A percentile compares a stretch with the other conserved stretches of the same genome.
Evolutionary conservation across 2,888 invertebrate genomes (phyloP).

Genomic region (Synanthedon tipuliformis): DNA sequence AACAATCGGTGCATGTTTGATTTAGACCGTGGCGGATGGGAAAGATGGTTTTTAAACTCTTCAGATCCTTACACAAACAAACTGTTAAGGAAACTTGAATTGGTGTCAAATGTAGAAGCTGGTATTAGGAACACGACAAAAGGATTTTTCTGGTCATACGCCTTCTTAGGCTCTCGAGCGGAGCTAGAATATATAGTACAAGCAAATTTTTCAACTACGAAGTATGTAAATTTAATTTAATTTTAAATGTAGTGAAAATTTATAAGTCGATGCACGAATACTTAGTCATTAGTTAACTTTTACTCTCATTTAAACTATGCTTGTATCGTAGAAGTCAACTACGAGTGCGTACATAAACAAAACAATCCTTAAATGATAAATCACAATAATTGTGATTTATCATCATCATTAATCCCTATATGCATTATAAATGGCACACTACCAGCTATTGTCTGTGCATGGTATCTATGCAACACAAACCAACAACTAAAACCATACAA

Average conservation of each 20-base stretch:
- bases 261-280: background rate
- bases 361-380: too few species aligned
- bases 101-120: constrained; percentile 73
- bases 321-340: too few species aligned
- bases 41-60: constrained; percentile 77
- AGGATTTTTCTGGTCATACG: constrained; percentile 83
- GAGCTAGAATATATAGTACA: constrained; percentile 79
- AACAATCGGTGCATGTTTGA: background rate
- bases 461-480: too few species aligned
- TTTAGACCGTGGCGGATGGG: constrained; percentile 81
- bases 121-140: constrained; percentile 80
- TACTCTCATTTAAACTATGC: too few species aligned
- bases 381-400: too few species aligned
- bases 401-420: too few species aligned
- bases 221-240: constrained; percentile 23
- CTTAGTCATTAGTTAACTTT: background rate
- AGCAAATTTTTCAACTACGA: constrained; percentile 74
- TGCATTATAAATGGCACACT: too few species aligned
- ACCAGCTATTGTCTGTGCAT: too few species aligned
- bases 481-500: too few species aligned
- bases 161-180: constrained; percentile 80
- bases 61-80: constrained; percentile 73
- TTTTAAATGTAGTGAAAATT: background rate
- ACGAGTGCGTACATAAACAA: too few species aligned
- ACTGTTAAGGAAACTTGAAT: constrained; percentile 75